Evolutionary conservation across 2,113 vertebrate genomes (phyloP), one percentile per base, ranked within the genome.

Genomic region (Cheirogaleus medius): DNA sequence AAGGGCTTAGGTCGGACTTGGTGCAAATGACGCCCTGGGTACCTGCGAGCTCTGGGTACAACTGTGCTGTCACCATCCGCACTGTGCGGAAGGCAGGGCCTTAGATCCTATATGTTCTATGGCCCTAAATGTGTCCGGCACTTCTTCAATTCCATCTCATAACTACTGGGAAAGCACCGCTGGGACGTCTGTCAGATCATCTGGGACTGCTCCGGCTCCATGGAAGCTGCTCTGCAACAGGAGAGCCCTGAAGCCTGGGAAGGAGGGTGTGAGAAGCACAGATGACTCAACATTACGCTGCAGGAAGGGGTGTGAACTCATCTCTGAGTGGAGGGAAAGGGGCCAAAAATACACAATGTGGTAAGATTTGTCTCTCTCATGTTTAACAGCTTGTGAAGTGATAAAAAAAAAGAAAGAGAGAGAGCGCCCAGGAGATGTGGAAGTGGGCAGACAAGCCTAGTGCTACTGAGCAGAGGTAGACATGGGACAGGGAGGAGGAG

Each of bases 301-400:
- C 52, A 54, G 52, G 73, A 89, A 58, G 86, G 0, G 2, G 0
- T 5, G 3, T 4, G 87, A 97, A 25, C 20, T 86, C 44, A 42
- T 9, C 25, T 81, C 91, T 68, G 52, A 90, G 42, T 69, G 39
- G 3, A 39, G 34, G 58, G 69, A 49, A 64, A 90, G 37, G 80
- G 42, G 56, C n/a, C 92, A 1, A 37, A 93, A 87, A 96, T 81
- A 94, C 37, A 84, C 77, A 96, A 29, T 68, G 0, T 90, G 60
- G 47, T 87, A 73, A 49, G 60, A n/a, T 83, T 82, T 92, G 44
- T 85, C 93, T 97, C 13, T 34, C 86, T 93, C 1, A 3, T 86
- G 87, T 71, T 96, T 95, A 98, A 96, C 76, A 94, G n/a, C 64
- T 58, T 95, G 86, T 83, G 84, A 95, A 91, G 63, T 47, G 0